Conservation (phyloP, 2,113 vertebrate genomes). For the Peromyscus maniculatus region DNA sequence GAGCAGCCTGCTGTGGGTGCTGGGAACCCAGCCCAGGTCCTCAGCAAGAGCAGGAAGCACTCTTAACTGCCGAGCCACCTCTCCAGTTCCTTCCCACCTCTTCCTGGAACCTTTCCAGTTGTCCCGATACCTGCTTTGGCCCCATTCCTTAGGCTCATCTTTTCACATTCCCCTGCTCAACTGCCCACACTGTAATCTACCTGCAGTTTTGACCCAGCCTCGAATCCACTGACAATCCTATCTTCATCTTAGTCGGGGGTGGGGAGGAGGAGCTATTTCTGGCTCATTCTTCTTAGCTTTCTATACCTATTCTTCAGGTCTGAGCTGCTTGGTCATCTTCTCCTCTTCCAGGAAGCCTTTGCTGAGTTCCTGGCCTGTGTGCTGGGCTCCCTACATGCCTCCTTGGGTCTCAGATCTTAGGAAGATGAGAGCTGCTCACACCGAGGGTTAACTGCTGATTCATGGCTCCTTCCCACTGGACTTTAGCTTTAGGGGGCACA, state of each 20-base stretch:
- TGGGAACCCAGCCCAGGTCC: neutral
- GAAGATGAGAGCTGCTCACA: neutral
- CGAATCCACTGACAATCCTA: neutral
- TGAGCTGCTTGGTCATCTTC: neutral
- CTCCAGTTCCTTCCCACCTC: neutral
- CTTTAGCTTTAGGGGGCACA: neutral
- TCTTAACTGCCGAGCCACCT: neutral
- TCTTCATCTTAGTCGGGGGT: neutral
- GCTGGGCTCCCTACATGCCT: neutral
- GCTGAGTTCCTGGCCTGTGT: neutral
- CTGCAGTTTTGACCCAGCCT: neutral
- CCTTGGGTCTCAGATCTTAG: neutral
- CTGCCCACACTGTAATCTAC: neutral
- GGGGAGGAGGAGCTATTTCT: neutral
- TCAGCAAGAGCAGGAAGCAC: neutral
- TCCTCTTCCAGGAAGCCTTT: slow-evolving; percentile 2
- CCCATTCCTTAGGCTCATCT: neutral
- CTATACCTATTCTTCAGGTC: neutral
- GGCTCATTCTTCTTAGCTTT: neutral
- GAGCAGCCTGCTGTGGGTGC: too few species aligned
- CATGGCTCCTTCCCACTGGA: neutral
- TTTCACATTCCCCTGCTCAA: neutral
- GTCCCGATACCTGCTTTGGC: neutral
- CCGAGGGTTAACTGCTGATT: neutral
- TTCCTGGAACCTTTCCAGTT: neutral